Conservation (phyloP, 2,888 invertebrate genomes). For the Sarcophaga subvicina region DNA sequence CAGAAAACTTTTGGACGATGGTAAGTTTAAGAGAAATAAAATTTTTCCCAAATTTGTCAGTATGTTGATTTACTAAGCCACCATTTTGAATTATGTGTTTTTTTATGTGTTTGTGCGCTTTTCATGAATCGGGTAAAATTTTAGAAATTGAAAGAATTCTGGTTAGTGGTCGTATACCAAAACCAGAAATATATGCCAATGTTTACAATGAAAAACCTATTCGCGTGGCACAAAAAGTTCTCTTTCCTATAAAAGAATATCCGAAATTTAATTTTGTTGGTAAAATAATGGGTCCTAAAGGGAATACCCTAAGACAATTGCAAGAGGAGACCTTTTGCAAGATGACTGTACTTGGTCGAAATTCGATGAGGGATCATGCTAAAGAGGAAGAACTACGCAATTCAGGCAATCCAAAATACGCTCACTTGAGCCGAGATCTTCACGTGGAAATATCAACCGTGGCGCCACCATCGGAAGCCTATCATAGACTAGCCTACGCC, state of each 20-base stretch:
- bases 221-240: slow-evolving; percentile 79
- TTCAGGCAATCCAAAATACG: slow-evolving; percentile 95
- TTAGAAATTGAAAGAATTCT: slow-evolving; percentile 87
- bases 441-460: slow-evolving; percentile 96
- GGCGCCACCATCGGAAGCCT: slow-evolving; percentile 95
- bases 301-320: slow-evolving; percentile 93
- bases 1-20: slow-evolving; percentile 87
- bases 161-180: slow-evolving; percentile 88
- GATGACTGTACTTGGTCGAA: slow-evolving; percentile 96
- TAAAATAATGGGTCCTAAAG: slow-evolving; percentile 95
- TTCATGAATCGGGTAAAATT: slow-evolving; percentile 3
- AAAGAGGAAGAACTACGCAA: slow-evolving; percentile 96
- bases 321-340: slow-evolving; percentile 98
- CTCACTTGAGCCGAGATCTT: slow-evolving; percentile 94
- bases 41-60: not conserved
- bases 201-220: slow-evolving; percentile 81
- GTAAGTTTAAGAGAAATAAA: slow-evolving; percentile 80
- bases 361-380: slow-evolving; percentile 96
- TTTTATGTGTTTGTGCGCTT: slow-evolving; percentile 5
- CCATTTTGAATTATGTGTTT: slow-evolving; percentile 59
- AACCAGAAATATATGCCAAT: slow-evolving; percentile 80
- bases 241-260: slow-evolving; percentile 80
- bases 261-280: slow-evolving; percentile 94
- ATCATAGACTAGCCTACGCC: slow-evolving; percentile 91
- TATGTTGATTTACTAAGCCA: slow-evolving; percentile 4